phyloP scores from a whole-genome alignment of 2,113 vertebrate genomes.

The Eidolon helvum region DNA sequence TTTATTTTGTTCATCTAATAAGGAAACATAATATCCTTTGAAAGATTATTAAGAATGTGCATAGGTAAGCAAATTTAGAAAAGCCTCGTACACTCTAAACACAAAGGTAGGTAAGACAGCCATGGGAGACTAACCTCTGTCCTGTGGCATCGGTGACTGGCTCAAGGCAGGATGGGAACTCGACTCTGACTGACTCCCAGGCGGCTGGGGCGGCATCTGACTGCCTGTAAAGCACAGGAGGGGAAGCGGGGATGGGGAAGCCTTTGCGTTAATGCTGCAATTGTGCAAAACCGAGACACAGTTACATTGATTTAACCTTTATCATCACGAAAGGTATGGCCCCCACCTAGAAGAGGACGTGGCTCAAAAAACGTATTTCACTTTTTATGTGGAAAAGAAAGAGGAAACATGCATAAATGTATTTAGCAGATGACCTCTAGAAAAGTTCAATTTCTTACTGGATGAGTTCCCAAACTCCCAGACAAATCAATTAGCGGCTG shows the following conservation, averaged over 20 bases:
- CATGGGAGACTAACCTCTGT: slow-evolving; percentile 89
- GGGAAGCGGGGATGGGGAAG: slow-evolving; percentile 52
- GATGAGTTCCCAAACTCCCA: slow-evolving; percentile 71
- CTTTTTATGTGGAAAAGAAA: neutral
- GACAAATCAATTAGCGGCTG: slow-evolving; percentile 75
- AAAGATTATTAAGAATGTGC: neutral
- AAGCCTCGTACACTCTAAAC: neutral
- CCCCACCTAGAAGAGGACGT: neutral
- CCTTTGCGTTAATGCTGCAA: slow-evolving; percentile 64
- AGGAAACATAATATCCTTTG: neutral
- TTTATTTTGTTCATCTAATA: neutral
- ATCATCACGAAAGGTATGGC: slow-evolving; percentile 20
- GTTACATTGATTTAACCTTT: slow-evolving; percentile 29
- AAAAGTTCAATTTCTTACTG: slow-evolving; percentile 73
- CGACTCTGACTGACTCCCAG: slow-evolving; percentile 92
- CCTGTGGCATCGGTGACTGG: slow-evolving; percentile 95
- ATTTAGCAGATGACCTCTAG: slow-evolving; percentile 70
- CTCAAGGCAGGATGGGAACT: slow-evolving; percentile 91
- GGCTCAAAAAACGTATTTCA: slow-evolving; percentile 57
- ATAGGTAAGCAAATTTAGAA: neutral
- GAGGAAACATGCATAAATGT: slow-evolving; percentile 71
- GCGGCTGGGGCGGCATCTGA: slow-evolving; percentile 90
- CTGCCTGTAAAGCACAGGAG: slow-evolving; percentile 87
- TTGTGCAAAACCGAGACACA: slow-evolving; percentile 32
- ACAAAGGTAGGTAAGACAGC: neutral